phyloP scores from a whole-genome alignment of 1,140 invertebrate species.

The Cotesia chilonis region DNA sequence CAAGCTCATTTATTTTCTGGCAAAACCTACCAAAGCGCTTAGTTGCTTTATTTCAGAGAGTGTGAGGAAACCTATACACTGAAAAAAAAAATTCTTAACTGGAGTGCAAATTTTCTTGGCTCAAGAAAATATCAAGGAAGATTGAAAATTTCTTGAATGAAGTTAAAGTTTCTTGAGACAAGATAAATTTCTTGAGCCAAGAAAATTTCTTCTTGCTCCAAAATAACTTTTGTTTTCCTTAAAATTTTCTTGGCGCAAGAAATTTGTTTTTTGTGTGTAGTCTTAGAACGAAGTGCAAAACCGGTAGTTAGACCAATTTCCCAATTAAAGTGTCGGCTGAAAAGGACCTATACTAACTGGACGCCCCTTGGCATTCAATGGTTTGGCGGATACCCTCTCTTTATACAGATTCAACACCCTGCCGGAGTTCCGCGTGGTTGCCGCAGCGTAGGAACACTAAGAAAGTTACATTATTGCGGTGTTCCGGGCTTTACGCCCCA shows the following conservation, averaged over 20 bases:
- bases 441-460: constrained; percentile 45
- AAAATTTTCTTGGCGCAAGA: no score
- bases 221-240: no score
- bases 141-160: no score
- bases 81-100: no score
- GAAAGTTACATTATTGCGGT: constrained; percentile 56
- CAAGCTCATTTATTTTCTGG: not conserved
- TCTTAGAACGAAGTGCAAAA: constrained; percentile 27
- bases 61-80: constrained; percentile 3
- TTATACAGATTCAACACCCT: constrained; percentile 31
- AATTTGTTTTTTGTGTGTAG: no score
- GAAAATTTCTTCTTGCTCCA: no score
- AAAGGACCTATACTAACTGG: constrained; percentile 48
- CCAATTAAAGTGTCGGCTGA: constrained; percentile 55
- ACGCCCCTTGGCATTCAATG: constrained; percentile 40
- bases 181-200: no score
- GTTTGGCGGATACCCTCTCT: constrained; percentile 10
- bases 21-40: not conserved
- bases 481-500: constrained; percentile 53
- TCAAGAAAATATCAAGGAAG: no score
- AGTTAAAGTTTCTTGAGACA: no score
- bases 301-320: constrained; percentile 46
- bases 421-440: constrained; percentile 44
- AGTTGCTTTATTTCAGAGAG: constrained; percentile 1
- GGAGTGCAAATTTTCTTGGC: no score